Conservation (phyloP, 2,888 invertebrate species). For the Synergus itoensis region DNA sequence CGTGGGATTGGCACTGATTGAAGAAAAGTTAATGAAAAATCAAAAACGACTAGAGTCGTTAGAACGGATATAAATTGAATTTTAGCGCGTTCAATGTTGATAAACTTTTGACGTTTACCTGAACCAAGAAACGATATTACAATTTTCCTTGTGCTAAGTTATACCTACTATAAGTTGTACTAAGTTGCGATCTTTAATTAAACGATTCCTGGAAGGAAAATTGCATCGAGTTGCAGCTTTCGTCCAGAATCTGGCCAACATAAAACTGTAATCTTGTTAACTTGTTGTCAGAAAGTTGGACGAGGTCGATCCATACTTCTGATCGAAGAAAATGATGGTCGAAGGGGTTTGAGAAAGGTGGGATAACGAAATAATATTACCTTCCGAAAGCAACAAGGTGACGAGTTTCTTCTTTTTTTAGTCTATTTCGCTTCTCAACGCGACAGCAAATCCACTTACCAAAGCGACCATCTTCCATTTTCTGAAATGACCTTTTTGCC, state of each 20-base stretch:
- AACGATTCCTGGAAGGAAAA: constrained; percentile 8
- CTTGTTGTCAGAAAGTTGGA: constrained; percentile 22
- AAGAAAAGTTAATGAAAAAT: not conserved
- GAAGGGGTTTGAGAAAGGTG: not conserved
- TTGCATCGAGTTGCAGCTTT: not conserved
- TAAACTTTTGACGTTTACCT: constrained; percentile 30
- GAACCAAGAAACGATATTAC: not conserved
- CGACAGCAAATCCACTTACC: constrained; percentile 13
- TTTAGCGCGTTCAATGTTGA: constrained; percentile 2
- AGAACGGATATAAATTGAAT: constrained; percentile 16
- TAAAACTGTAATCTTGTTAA: constrained; percentile 39
- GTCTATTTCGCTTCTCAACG: constrained; percentile 13
- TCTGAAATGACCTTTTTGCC: not conserved
- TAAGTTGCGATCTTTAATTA: constrained; percentile 33
- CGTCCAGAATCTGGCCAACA: constrained; percentile 20
- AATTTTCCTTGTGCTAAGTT: not conserved
- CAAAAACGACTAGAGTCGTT: not conserved
- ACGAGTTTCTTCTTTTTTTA: constrained; percentile 14
- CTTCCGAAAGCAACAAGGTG: constrained; percentile 30
- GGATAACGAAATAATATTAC: constrained; percentile 29
- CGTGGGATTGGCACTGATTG: constrained; percentile 2
- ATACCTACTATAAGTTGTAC: not conserved
- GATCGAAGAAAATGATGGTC: constrained; percentile 13
- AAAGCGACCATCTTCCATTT: constrained; percentile 8
- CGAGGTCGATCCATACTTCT: constrained; percentile 26